Evolutionary conservation across 2,113 vertebrate species (phyloP), one percentile per base, ranked within the genome.

Genomic region (Glaucidium brasilianum): DNA sequence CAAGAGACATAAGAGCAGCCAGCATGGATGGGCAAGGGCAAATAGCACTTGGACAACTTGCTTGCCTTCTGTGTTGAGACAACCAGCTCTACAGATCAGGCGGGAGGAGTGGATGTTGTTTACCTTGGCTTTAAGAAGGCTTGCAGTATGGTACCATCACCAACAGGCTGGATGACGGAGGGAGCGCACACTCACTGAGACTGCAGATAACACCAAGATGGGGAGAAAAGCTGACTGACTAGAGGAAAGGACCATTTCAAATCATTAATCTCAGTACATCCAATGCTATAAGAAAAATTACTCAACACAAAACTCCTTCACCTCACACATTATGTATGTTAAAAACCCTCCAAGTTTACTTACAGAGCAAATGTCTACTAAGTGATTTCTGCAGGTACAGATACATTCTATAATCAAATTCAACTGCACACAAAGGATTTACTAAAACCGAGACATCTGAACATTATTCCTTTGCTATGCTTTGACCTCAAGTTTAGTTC

Each of bases 401-500:
- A 85, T 91, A 89, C 6, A 88, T 79, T 81, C 89, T 62, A 47
- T 62, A 94, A 94, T 78, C 41, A 87, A 94, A 92, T 94, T 94
- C 84, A 76, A 29, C 63, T 12, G 62, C 74, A 94, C 66, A 94
- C 35, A 88, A 89, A 90, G 56, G 80, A 91, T 96, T 92, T 96
- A 76, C 52, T 69, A 75, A 84, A 96, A 77, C 39, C 25, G 69
- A 94, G 76, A 91, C 71, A 76, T 87, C 63, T 89, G 85, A 94
- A 89, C 87, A 73, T 82, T 55, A 85, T 75, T 88, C 73, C 27
- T 82, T 47, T 59, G 37, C 50, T 66, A 39, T 23, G 30, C 17
- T 88, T 94, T 94, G 78, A 91, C 86, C 69, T 92, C 67, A 81
- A 74, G 55, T 59, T 96, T 80, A 82, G 85, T 67, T 95, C 66